A percentile compares a stretch with the other conserved stretches of the same genome.
These are phyloP conservation scores for Pseudorasbora parva DNA, from an alignment of 2,113 vertebrate genomes.

Conservation along the genomic window DNA sequence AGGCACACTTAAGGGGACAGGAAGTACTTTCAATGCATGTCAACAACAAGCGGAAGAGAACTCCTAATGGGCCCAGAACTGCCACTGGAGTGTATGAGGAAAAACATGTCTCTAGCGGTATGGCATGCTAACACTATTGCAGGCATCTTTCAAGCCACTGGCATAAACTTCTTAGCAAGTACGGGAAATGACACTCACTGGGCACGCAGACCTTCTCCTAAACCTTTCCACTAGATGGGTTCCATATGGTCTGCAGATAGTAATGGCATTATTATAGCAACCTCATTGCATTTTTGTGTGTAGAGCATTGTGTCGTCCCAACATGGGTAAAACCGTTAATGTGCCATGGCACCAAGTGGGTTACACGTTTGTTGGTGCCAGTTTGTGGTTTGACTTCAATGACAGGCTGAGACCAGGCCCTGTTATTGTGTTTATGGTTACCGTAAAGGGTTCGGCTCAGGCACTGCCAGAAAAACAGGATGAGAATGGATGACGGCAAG, in stretches of 20 bases:
- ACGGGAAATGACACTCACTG: slow-evolving; percentile 49
- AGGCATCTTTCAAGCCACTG: slow-evolving; percentile 44
- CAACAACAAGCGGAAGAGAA: slow-evolving; percentile 35
- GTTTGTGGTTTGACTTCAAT: slow-evolving; percentile 50
- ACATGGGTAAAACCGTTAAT: slow-evolving; percentile 40
- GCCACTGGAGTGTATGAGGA: neutral
- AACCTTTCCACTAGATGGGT: slow-evolving; percentile 56
- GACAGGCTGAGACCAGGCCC: slow-evolving; percentile 31
- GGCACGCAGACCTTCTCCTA: slow-evolving; percentile 26
- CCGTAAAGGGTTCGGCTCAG: slow-evolving; percentile 47
- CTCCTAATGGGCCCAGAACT: slow-evolving; percentile 3
- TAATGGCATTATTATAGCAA: slow-evolving; percentile 50
- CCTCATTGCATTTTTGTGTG: slow-evolving; percentile 49
- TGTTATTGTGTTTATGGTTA: slow-evolving; percentile 55
- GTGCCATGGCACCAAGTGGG: slow-evolving; percentile 17
- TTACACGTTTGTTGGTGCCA: slow-evolving; percentile 54
- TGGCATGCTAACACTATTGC: slow-evolving; percentile 47
- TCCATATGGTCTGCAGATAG: slow-evolving; percentile 58
- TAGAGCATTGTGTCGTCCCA: slow-evolving; percentile 49
- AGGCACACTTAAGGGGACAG: slow-evolving; percentile 15
- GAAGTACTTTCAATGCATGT: slow-evolving; percentile 36
- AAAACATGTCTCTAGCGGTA: slow-evolving; percentile 42
- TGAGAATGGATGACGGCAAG: neutral
- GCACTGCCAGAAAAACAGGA: slow-evolving; percentile 45
- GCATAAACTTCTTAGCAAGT: slow-evolving; percentile 58